Base-by-base conservation (phyloP, 1,140 invertebrate species). In the Drosophila dunni region DNA sequence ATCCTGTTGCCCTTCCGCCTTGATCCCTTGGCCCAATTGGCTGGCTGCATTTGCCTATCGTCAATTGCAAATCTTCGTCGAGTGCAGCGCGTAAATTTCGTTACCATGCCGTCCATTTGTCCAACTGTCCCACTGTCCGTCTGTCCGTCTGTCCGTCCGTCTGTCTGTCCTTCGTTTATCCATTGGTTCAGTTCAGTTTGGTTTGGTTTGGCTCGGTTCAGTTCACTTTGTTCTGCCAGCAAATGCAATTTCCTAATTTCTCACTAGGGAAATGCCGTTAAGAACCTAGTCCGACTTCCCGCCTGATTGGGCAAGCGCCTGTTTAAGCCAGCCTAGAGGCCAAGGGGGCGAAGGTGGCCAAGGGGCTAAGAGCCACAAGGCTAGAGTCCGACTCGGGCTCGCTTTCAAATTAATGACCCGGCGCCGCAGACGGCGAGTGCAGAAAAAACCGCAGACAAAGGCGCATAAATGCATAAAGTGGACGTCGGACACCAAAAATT, bases 241-340 rank as follows among this genome's bases (percentile, higher is more conserved):
- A 88, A 91, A 91, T 91, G 88, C 88, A 91, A 91, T 91, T 91
- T 91, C 88, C 88, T 91, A 91, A 91, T 91, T 90, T 90, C 88
- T 78, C 88, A 78, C 75, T 81, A 56, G 88, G 88, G 88, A 91
- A 90, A 90, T 86, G 82, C 70, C 40, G 84, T 70, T 70, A 84
- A 89, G 85, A 85, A 80, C 71, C 42, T 71, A 62, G 65, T 50
- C 51, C 45, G 62, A 51, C 70, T 53, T 56, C 11, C 51, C 64
- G 11, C 9, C 63, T 57, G 63, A 72, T 72, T 67, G 64, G 65
- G 56, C 68, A 36, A 56, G 61, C 53, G 46, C 42, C 33, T 15
- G 64, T 48, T 38, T 9, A 13, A 42, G 5, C 2, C 11, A 10
- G 34, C 20, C 17, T 6, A 7, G 10, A 1, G 7, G 46, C 33